Evolutionary conservation across 2,113 vertebrate genomes (phyloP).

Genomic region (Crotalus helleri): DNA sequence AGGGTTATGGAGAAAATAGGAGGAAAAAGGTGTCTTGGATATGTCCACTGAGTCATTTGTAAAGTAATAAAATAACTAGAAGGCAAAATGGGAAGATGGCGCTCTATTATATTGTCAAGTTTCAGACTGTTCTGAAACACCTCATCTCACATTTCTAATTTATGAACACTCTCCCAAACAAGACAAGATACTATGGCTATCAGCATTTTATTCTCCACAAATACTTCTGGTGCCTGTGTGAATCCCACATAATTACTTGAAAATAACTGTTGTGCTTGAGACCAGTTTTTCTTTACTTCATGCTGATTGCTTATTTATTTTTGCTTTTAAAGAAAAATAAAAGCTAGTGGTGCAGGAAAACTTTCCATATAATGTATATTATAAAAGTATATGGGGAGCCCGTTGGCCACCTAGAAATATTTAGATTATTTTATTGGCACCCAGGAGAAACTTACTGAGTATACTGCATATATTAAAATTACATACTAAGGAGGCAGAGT

Average conservation of each 20-base stretch:
- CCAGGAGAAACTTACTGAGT: not conserved
- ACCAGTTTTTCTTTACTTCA: not conserved
- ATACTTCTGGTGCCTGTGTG: not conserved
- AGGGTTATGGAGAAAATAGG: not conserved
- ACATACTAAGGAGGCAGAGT: not conserved
- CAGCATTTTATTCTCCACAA: not conserved
- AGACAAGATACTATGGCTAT: not conserved
- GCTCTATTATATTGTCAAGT: not conserved
- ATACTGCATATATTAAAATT: not conserved
- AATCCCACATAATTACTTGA: not conserved
- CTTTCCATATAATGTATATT: not conserved
- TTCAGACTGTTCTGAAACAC: not conserved
- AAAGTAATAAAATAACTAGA: not conserved
- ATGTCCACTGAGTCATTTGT: too few relatives aligned
- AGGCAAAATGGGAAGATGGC: not conserved
- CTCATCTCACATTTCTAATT: not conserved
- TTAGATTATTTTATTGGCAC: not conserved
- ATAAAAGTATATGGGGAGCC: not conserved
- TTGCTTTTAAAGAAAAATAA: not conserved
- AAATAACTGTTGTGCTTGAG: not conserved
- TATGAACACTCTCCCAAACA: not conserved
- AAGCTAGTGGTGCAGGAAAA: not conserved
- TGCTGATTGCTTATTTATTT: not conserved
- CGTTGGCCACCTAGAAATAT: not conserved
- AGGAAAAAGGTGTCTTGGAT: not conserved